Percentiles rank a stretch among this genome's conserved stretches.
phyloP scores from a whole-genome alignment of 2,888 invertebrate species.

The Idaea biselata region DNA sequence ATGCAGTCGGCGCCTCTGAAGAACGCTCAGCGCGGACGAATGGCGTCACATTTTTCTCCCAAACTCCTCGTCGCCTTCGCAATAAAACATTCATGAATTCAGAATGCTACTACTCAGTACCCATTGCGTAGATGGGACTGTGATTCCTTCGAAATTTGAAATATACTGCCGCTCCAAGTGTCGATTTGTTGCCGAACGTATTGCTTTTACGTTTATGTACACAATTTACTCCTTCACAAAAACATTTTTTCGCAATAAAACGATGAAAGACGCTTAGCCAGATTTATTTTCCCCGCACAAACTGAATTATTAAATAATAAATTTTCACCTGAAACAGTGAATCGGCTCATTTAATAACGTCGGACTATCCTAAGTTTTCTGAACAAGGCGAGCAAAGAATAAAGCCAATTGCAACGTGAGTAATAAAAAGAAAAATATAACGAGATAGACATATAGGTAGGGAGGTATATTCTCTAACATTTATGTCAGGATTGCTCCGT shows the following conservation, averaged over 20 bases:
- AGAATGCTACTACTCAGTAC: slow-evolving; percentile 63
- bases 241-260: slow-evolving; percentile 17
- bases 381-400: slow-evolving; percentile 38
- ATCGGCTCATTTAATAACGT: slow-evolving; percentile 9
- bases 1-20: slow-evolving; percentile 75
- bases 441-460: slow-evolving; percentile 43
- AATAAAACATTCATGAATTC: slow-evolving; percentile 77
- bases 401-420: slow-evolving; percentile 47
- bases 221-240: slow-evolving; percentile 24
- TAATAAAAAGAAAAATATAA: slow-evolving; percentile 29
- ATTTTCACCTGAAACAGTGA: slow-evolving; percentile 8
- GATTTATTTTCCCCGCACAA: too few relatives aligned
- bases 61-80: slow-evolving; percentile 62
- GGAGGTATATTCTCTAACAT: slow-evolving; percentile 52
- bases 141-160: slow-evolving; percentile 48
- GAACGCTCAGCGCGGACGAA: slow-evolving; percentile 60
- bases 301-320: neutral
- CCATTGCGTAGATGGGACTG: slow-evolving; percentile 49
- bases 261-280: slow-evolving; percentile 7
- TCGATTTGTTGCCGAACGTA: slow-evolving; percentile 38
- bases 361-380: slow-evolving; percentile 32
- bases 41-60: slow-evolving; percentile 71
- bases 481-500: slow-evolving; percentile 48
- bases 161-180: slow-evolving; percentile 40
- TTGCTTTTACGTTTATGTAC: slow-evolving; percentile 33